Conservation (phyloP, 2,113 vertebrate species). For the Bubo bubo region DNA sequence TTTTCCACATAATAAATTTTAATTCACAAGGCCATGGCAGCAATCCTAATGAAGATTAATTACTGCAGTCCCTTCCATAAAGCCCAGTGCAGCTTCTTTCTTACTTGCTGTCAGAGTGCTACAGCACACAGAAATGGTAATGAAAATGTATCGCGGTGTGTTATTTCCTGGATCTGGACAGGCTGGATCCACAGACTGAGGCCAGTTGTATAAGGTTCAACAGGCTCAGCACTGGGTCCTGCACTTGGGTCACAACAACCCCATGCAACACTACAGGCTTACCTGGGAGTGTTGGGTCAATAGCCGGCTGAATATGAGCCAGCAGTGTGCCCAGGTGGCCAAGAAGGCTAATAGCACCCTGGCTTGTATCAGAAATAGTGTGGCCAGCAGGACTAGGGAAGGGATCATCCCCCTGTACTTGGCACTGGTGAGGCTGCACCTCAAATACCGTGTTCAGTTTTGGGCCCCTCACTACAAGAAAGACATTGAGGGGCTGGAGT, state of each 20-base stretch:
- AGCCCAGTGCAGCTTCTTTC: conserved; percentile 59
- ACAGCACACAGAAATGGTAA: conserved; percentile 19
- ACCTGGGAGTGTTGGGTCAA: rapidly evolving
- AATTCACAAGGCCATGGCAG: conserved; percentile 69
- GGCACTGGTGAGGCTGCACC: neutral
- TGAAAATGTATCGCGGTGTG: conserved; percentile 56
- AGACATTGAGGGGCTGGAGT: neutral
- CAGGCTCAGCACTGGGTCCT: rapidly evolving
- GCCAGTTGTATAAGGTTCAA: neutral
- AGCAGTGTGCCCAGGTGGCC: neutral
- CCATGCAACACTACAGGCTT: rapidly evolving
- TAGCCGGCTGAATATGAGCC: rapidly evolving
- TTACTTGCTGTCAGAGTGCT: conserved; percentile 57
- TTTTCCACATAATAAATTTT: conserved; percentile 69
- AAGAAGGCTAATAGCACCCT: neutral
- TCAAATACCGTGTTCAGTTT: neutral
- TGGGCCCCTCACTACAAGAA: neutral
- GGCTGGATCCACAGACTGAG: neutral
- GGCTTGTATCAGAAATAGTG: neutral
- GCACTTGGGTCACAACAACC: neutral
- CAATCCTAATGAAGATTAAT: conserved; percentile 78
- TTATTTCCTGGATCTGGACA: neutral
- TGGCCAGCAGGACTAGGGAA: neutral
- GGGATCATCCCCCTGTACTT: neutral
- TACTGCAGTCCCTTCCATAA: conserved; percentile 69